Evolutionary conservation across 2,797 vertebrate species (phyloP).

Genomic region (Pipistrellus kuhlii): DNA sequence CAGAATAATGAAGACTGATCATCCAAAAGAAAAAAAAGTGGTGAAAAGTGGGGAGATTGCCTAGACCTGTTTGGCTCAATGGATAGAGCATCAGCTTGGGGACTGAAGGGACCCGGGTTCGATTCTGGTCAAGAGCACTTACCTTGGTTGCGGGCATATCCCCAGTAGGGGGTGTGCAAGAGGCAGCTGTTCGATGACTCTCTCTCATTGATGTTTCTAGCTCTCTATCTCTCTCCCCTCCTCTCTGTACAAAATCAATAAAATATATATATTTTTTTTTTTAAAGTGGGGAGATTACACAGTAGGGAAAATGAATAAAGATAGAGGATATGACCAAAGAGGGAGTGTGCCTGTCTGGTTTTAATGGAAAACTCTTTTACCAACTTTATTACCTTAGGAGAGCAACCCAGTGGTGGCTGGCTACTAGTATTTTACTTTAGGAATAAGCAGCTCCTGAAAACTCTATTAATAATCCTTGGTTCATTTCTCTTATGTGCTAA

Average conservation of each 20-base stretch:
- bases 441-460: constrained; percentile 84
- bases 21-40: background rate
- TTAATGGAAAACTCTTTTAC: constrained; percentile 65
- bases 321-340: constrained; percentile 1
- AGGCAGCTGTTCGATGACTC: too few relatives aligned
- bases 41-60: constrained; percentile 49
- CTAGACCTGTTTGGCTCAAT: too few relatives aligned
- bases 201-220: too few relatives aligned
- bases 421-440: constrained; percentile 85
- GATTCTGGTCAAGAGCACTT: too few relatives aligned
- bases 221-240: too few relatives aligned
- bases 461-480: constrained; percentile 80
- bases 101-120: too few relatives aligned
- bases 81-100: too few relatives aligned
- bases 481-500: constrained; percentile 85
- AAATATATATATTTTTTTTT: too few relatives aligned
- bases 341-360: background rate
- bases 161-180: too few relatives aligned
- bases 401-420: constrained; percentile 64
- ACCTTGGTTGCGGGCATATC: too few relatives aligned
- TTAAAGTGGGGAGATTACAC: constrained; percentile 33
- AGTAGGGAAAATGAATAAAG: constrained; percentile 18
- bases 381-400: constrained; percentile 76
- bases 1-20: constrained; percentile 18
- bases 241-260: too few relatives aligned